A percentile compares a stretch with the other conserved stretches of the same genome.
Evolutionary conservation across 2,888 invertebrate species (phyloP).

Genomic region (Lasiommata megera): DNA sequence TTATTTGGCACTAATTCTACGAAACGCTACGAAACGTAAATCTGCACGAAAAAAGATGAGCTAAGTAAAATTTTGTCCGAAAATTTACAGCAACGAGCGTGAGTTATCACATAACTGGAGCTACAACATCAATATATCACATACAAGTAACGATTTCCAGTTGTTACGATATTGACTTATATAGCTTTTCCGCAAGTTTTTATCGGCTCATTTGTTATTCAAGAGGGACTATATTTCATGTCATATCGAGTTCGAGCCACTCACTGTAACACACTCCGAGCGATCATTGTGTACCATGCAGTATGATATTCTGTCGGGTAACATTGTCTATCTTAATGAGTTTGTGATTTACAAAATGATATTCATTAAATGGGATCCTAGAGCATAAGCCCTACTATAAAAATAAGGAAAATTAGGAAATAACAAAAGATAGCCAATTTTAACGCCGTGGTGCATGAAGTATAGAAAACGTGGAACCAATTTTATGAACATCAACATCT

Average conservation of each 20-base stretch:
- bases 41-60: not conserved
- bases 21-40: not conserved
- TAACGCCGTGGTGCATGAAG: too few species aligned
- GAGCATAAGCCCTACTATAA: too few species aligned
- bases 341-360: not conserved
- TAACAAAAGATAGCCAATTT: too few species aligned
- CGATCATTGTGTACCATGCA: conserved; percentile 18
- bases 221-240: conserved; percentile 58
- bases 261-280: conserved; percentile 31
- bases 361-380: too few species aligned
- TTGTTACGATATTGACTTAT: conserved; percentile 17
- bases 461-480: too few species aligned
- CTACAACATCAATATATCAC: conserved; percentile 6
- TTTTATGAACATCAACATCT: too few species aligned
- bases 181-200: conserved; percentile 46
- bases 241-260: conserved; percentile 44
- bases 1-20: too few species aligned
- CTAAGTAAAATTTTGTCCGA: not conserved
- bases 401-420: too few species aligned
- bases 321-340: conserved; percentile 2
- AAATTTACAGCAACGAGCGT: not conserved
- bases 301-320: conserved; percentile 1
- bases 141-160: conserved; percentile 10
- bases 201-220: conserved; percentile 61
- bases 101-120: not conserved